Base-by-base conservation (phyloP, 1,140 invertebrate species). In the Lasaia peninsularis region DNA sequence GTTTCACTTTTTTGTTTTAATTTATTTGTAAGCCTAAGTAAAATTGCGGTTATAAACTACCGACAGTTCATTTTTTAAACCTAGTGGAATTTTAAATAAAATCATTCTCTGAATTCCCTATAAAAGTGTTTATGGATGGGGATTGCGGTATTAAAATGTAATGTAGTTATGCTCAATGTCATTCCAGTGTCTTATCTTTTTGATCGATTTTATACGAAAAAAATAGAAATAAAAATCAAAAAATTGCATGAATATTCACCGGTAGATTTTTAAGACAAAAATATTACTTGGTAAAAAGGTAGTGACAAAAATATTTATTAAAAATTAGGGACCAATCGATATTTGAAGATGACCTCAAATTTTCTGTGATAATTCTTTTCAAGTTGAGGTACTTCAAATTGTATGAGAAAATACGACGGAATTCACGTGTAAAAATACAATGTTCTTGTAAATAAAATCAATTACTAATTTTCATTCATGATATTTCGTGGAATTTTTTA, bases 291-390 rank as follows among this genome's bases (percentile, higher is more conserved):
- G 50, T 52, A 52, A 32, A n/a, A n/a, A 58, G 11, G 59, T 56
- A 50, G 51, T 58, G 51, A 49, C 44, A 65, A 58, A 24, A 52
- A 58, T 33, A 31, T 55, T 49, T 50, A 60, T 50, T 56, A 55
- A 54, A 56, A 61, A 59, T 57, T 66, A 72, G 57, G 69, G 67
- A 78, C 67, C 70, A 75, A 78, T 76, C 65, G 64, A 65, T 44
- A 60, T 86, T 88, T 88, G 80, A 80, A 84, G 80, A 58, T 69
- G 55, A 58, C 82, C 82, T 86, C 84, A 78, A 73, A 76, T 75
- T 76, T 87, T 85, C 84, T 88, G 84, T 88, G 84, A 88, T 88
- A 88, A 80, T 75, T 84, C 69, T 87, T 73, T 81, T 78, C 74
- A 82, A 78, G 63, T 75, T 83, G 82, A 75, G 80, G 84, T 58